A percentile compares a stretch with the other conserved stretches of the same genome.
Conservation (phyloP, 2,113 vertebrate genomes). For the Procavia capensis region DNA sequence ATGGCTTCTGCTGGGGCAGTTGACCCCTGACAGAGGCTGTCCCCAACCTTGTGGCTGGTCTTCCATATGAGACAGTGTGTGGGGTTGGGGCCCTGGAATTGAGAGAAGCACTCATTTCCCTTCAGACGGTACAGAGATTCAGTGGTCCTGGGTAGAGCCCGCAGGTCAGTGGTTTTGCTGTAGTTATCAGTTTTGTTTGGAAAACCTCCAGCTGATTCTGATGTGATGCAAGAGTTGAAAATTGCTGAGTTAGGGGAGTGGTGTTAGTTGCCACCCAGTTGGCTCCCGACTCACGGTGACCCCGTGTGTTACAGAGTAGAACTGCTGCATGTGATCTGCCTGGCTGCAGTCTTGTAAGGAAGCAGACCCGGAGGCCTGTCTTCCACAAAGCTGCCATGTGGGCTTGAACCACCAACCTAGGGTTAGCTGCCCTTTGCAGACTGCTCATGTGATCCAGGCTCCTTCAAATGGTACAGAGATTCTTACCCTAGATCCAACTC, state of each 20-base stretch:
- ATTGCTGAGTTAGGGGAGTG: background rate
- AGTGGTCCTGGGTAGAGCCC: background rate
- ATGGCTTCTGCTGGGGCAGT: background rate
- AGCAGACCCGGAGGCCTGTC: background rate
- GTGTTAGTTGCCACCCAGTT: background rate
- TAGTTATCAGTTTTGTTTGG: background rate
- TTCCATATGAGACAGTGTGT: background rate
- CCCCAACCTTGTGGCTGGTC: background rate
- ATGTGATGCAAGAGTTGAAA: background rate
- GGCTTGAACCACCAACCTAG: background rate
- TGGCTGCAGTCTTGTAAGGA: background rate
- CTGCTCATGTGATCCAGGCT: background rate
- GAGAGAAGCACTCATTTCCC: background rate
- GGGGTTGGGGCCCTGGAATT: background rate
- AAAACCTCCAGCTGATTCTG: background rate
- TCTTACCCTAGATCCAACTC: background rate
- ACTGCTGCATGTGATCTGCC: background rate
- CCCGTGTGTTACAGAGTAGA: background rate
- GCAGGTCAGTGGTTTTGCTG: background rate
- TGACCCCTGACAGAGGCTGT: background rate
- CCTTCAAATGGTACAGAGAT: conserved; percentile 43
- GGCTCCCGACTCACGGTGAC: background rate
- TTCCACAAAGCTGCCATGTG: background rate
- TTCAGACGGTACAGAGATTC: conserved; percentile 28
- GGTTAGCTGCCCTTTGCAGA: background rate